Evolutionary conservation across 2,797 vertebrate genomes (phyloP).

Genomic region (Trachurus trachurus): DNA sequence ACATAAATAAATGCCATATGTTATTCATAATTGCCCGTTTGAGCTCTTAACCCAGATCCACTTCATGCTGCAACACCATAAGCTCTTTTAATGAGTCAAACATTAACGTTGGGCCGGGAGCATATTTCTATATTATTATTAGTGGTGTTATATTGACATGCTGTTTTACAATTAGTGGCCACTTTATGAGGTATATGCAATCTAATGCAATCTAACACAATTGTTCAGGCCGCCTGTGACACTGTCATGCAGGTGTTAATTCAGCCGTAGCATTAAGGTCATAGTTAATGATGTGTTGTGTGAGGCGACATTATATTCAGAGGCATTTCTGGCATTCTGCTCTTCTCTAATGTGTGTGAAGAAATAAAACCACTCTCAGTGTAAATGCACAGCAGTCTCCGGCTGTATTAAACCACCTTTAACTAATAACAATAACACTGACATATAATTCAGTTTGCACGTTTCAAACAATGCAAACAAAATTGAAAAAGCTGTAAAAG

Average conservation of each 20-base stretch:
- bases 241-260: background rate
- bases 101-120: background rate
- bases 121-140: slow-evolving; percentile 1
- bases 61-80: background rate
- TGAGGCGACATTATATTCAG: background rate
- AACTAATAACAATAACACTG: background rate
- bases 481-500: background rate
- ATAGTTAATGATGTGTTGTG: background rate
- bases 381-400: background rate
- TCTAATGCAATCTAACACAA: background rate
- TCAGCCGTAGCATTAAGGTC: background rate
- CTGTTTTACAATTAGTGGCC: background rate
- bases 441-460: background rate
- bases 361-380: background rate
- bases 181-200: background rate
- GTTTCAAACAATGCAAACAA: background rate
- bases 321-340: background rate
- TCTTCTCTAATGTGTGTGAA: too few relatives aligned
- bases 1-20: slow-evolving; percentile 9
- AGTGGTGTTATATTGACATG: too few relatives aligned
- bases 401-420: background rate
- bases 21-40: slow-evolving; percentile 5
- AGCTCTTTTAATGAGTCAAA: background rate
- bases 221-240: background rate
- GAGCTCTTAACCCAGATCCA: slow-evolving; percentile 11